These are phyloP conservation scores for Sarotherodon lohbergeri DNA, from an alignment of 2,113 vertebrate genomes.

Conservation along the genomic window DNA sequence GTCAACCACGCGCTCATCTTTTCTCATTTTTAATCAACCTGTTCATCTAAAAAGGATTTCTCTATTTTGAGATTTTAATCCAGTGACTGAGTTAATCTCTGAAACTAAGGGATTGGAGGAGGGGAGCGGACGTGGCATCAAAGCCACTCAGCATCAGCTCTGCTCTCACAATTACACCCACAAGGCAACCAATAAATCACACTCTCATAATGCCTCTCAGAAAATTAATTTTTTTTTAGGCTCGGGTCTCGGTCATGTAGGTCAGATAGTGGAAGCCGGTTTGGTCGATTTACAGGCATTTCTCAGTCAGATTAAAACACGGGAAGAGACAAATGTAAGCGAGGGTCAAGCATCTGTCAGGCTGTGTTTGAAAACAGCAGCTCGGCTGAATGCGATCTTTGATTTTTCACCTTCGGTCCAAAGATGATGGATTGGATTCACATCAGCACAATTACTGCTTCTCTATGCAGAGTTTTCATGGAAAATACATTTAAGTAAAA, in stretches of 20 bases:
- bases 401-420: neutral
- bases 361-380: neutral
- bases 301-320: conserved; percentile 29
- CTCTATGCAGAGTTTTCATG: neutral
- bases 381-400: neutral
- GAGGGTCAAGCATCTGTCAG: neutral
- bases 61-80: conserved; percentile 76
- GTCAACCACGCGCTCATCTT: conserved; percentile 27
- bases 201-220: conserved; percentile 55
- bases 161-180: conserved; percentile 57
- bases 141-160: conserved; percentile 57
- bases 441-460: neutral
- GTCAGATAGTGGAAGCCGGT: conserved; percentile 46
- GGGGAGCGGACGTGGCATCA: conserved; percentile 35
- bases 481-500: neutral
- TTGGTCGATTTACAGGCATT: conserved; percentile 24
- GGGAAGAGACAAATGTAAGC: neutral
- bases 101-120: conserved; percentile 60
- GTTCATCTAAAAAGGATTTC: conserved; percentile 71
- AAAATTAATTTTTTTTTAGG: conserved; percentile 67
- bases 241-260: conserved; percentile 48
- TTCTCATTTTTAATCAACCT: conserved; percentile 63
- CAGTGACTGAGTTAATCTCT: conserved; percentile 71
- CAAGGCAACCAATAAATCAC: conserved; percentile 48
- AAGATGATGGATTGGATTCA: neutral